A percentile compares a stretch with the other conserved stretches of the same genome.
phyloP scores from a whole-genome alignment of 2,888 invertebrate species.

The Rutpela maculata region DNA sequence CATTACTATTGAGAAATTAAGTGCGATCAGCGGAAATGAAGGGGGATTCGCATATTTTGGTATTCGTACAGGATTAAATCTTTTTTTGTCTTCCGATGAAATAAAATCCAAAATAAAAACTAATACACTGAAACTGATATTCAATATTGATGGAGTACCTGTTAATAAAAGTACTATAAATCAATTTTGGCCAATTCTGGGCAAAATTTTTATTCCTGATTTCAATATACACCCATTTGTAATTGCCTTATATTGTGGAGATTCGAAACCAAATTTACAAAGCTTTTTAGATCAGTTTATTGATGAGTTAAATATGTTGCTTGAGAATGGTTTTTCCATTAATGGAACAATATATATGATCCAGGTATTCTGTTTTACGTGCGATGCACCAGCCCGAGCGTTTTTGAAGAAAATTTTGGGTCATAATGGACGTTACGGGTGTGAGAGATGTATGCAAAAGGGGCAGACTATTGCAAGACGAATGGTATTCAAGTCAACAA shows the following conservation, averaged over 20 bases:
- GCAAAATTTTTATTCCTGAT: slow-evolving; percentile 15
- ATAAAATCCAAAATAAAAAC: slow-evolving; percentile 7
- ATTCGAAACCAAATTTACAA: slow-evolving; percentile 15
- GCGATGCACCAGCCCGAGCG: slow-evolving; percentile 22
- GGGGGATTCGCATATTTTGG: slow-evolving; percentile 16
- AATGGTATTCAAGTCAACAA: not conserved
- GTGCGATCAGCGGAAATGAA: not conserved
- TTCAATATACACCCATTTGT: slow-evolving; percentile 23
- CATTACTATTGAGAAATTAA: not conserved
- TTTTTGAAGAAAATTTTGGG: slow-evolving; percentile 6
- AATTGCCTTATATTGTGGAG: slow-evolving; percentile 21
- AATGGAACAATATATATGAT: slow-evolving; percentile 4
- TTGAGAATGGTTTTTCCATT: too few species aligned
- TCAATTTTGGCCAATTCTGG: slow-evolving; percentile 23
- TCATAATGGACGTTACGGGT: slow-evolving; percentile 4
- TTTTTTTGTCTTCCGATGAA: not conserved
- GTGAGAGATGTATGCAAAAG: slow-evolving; percentile 21
- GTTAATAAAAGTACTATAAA: not conserved
- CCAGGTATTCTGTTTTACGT: slow-evolving; percentile 11
- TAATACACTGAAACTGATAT: slow-evolving; percentile 12
- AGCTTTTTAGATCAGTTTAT: slow-evolving; percentile 14
- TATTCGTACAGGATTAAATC: not conserved
- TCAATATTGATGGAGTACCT: slow-evolving; percentile 27
- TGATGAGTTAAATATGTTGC: not conserved
- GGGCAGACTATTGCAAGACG: not conserved